These are phyloP conservation scores for Argopecten irradians DNA, from an alignment of 1,140 invertebrate genomes.

Conservation along the genomic window DNA sequence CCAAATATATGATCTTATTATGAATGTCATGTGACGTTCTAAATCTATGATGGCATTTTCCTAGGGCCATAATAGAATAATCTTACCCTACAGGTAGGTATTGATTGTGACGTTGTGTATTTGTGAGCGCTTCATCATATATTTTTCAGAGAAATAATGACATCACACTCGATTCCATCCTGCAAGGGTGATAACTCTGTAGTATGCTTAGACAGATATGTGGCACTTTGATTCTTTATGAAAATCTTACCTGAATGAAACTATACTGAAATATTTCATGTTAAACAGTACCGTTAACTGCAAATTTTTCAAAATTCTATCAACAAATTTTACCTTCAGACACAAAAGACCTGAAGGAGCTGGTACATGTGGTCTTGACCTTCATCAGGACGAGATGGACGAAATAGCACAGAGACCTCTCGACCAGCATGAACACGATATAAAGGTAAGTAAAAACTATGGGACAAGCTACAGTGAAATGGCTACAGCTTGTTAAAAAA, in stretches of 20 bases:
- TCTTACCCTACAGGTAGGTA: too few relatives aligned
- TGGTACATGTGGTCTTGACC: constrained; percentile 59
- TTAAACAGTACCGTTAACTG: not conserved
- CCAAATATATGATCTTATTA: too few relatives aligned
- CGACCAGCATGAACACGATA: constrained; percentile 46
- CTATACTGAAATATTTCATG: not conserved
- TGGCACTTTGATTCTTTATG: not conserved
- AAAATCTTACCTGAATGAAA: not conserved
- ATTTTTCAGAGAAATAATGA: too few relatives aligned
- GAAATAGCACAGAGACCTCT: constrained; percentile 49
- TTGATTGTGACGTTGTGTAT: too few relatives aligned
- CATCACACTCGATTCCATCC: too few relatives aligned
- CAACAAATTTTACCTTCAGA: constrained; percentile 45
- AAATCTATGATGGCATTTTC: too few relatives aligned
- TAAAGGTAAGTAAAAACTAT: constrained; percentile 50
- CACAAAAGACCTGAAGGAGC: constrained; percentile 42
- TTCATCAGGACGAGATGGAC: constrained; percentile 58
- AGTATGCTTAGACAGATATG: not conserved
- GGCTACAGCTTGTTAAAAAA: not conserved
- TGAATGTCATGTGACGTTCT: too few relatives aligned
- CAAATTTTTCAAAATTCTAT: constrained; percentile 40
- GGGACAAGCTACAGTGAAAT: not conserved
- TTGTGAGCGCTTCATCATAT: too few relatives aligned
- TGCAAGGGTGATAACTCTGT: too few relatives aligned
- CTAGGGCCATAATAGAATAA: too few relatives aligned